phyloP scores from a whole-genome alignment of 2,797 vertebrate genomes.

The Myiotriccus ornatus region DNA sequence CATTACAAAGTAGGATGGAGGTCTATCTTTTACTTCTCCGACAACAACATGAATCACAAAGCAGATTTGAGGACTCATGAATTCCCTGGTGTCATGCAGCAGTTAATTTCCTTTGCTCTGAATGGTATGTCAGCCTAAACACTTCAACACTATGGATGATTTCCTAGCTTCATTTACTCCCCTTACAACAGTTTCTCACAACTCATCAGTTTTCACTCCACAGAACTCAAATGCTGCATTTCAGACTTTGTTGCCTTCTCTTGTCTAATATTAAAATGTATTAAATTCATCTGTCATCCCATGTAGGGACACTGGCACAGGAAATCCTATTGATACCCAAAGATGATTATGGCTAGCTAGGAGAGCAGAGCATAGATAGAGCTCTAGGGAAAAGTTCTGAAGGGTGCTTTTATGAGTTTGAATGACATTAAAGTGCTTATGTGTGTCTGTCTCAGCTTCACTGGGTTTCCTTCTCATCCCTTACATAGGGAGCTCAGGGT shows the following conservation, averaged over 20 bases:
- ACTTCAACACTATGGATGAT: not conserved
- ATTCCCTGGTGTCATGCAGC: not conserved
- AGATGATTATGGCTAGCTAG: not conserved
- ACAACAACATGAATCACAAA: not conserved
- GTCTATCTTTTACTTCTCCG: not conserved
- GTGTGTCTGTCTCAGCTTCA: not conserved
- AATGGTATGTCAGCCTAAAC: not conserved
- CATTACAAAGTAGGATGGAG: not conserved
- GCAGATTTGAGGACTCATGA: not conserved
- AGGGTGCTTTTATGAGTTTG: not conserved
- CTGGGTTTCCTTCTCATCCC: not conserved
- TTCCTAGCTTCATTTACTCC: constrained; percentile 25
- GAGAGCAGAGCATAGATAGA: not conserved
- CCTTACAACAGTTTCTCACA: not conserved
- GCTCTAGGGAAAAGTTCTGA: not conserved
- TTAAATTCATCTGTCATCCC: not conserved
- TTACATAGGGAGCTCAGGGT: not conserved
- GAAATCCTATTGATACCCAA: not conserved
- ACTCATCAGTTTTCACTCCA: not conserved
- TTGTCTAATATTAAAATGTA: not conserved
- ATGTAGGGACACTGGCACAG: not conserved
- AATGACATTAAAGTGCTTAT: not conserved
- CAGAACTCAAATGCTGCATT: not conserved
- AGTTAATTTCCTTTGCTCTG: not conserved
- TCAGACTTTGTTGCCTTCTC: not conserved